These are phyloP conservation scores for Mystacornis crossleyi DNA, from an alignment of 2,113 vertebrate genomes.

Conservation along the genomic window DNA sequence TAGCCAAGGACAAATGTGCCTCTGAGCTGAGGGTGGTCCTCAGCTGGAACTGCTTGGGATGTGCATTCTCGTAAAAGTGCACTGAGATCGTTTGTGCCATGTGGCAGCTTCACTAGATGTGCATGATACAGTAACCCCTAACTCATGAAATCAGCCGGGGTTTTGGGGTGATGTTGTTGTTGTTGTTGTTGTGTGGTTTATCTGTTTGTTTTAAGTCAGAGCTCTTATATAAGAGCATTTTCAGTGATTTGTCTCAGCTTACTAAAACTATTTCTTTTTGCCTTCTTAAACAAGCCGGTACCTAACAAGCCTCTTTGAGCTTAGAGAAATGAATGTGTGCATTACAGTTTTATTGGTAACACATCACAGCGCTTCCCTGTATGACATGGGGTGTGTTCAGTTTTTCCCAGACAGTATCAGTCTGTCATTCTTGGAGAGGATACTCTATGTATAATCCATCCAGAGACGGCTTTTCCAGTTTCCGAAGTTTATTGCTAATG, in stretches of 20 bases:
- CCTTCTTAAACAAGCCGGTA: not conserved
- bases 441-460: conserved; percentile 2
- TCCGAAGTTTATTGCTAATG: conserved; percentile 67
- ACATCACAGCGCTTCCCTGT: not conserved
- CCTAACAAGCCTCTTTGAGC: not conserved
- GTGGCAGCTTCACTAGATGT: not conserved
- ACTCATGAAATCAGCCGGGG: not conserved
- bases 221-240: not conserved
- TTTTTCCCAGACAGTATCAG: not conserved
- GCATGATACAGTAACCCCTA: not conserved
- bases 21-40: not conserved
- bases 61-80: not conserved
- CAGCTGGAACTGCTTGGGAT: not conserved
- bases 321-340: not conserved
- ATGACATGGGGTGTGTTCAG: not conserved
- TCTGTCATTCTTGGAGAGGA: conserved; percentile 60
- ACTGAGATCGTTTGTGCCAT: not conserved
- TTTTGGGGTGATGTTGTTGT: not conserved
- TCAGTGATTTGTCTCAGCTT: not conserved
- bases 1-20: not conserved
- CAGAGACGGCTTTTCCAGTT: conserved; percentile 50
- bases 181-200: not conserved
- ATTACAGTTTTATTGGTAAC: not conserved
- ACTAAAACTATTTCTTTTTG: not conserved
- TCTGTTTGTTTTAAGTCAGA: not conserved